These are phyloP conservation scores for Euproctis similis DNA, from an alignment of 2,888 invertebrate species.

Conservation along the genomic window DNA sequence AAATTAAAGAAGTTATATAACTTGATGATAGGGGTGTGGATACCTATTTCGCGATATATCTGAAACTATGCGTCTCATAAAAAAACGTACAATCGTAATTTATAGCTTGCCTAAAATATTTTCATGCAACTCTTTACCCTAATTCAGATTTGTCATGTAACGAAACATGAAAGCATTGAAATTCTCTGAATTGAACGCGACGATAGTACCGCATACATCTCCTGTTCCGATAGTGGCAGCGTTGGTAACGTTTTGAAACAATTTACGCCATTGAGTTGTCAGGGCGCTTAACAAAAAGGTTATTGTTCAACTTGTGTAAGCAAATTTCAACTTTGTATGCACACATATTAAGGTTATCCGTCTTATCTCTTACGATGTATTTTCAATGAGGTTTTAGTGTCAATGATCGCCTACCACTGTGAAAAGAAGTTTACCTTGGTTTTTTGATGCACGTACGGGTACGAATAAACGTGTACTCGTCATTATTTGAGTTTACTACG, in stretches of 20 bases:
- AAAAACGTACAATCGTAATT: too few species aligned
- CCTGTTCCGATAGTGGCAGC: constrained; percentile 11
- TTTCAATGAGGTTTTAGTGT: constrained; percentile 30
- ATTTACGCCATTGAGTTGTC: constrained; percentile 24
- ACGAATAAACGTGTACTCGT: constrained; percentile 7
- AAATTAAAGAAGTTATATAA: too few species aligned
- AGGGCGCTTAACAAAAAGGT: constrained; percentile 22
- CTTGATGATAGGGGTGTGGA: too few species aligned
- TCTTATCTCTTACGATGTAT: constrained; percentile 1
- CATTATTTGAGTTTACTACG: constrained; percentile 17
- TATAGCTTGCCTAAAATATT: not conserved
- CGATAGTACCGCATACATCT: constrained; percentile 11
- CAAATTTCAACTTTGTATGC: constrained; percentile 14
- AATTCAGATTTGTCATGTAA: too few species aligned
- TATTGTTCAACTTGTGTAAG: constrained; percentile 11
- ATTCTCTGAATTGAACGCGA: too few species aligned
- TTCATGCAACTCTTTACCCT: too few species aligned
- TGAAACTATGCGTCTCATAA: too few species aligned
- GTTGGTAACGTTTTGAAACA: constrained; percentile 19
- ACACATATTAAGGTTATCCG: not conserved
- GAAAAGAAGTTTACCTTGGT: constrained; percentile 21
- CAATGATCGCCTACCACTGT: constrained; percentile 22
- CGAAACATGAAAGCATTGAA: constrained; percentile 1
- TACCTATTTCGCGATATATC: too few species aligned
- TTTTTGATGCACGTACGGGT: constrained; percentile 13